Evolutionary conservation across 2,888 invertebrate genomes (phyloP).

Genomic region (Cephus nigrinus): DNA sequence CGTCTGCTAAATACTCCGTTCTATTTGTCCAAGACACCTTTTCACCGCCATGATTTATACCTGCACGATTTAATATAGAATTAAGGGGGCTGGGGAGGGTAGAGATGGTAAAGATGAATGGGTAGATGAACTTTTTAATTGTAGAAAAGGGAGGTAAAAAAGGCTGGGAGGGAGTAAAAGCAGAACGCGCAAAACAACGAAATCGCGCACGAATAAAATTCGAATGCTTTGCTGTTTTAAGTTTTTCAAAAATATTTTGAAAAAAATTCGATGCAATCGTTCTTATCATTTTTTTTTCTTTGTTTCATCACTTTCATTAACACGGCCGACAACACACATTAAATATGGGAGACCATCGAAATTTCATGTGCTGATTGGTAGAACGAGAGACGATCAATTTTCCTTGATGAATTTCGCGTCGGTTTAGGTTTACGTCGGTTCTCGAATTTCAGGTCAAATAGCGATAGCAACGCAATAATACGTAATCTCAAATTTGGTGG

Average conservation of each 20-base stretch:
- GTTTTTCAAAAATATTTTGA: neutral
- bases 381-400: neutral
- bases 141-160: neutral
- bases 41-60: constrained; percentile 36
- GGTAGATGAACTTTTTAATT: neutral
- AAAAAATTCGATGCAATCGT: neutral
- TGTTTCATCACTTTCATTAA: neutral
- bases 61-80: neutral
- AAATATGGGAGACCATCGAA: neutral
- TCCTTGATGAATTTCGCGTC: neutral
- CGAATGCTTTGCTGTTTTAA: neutral
- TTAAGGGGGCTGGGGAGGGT: neutral
- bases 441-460: neutral
- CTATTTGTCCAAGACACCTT: constrained; percentile 8
- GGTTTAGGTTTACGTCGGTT: neutral
- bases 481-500: neutral
- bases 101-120: too few relatives aligned
- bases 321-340: neutral
- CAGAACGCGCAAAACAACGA: neutral
- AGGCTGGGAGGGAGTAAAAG: neutral
- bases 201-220: neutral
- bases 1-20: constrained; percentile 72
- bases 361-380: neutral
- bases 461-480: neutral
- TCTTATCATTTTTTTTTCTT: neutral